phyloP scores from a whole-genome alignment of 2,888 invertebrate genomes.

The Drosophila cognata region DNA sequence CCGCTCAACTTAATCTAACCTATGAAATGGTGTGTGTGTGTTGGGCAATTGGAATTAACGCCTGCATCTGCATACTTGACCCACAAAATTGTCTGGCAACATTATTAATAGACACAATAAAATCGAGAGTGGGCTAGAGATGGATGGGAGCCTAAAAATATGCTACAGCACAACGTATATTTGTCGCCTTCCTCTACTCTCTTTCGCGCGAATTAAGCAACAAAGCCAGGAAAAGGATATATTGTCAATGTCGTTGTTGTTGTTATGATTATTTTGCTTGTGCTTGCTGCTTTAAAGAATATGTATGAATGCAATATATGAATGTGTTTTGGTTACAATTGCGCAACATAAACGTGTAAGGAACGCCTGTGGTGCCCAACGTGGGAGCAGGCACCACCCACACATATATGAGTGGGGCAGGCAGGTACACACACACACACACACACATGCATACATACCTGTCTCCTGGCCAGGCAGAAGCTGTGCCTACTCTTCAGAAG shows the following conservation, averaged over 20 bases:
- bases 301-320: slow-evolving; percentile 13
- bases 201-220: slow-evolving; percentile 28
- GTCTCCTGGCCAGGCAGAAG: slow-evolving; percentile 15
- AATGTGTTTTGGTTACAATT: slow-evolving; percentile 35
- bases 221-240: slow-evolving; percentile 30
- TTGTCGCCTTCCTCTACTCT: neutral
- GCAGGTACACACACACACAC: slow-evolving; percentile 29
- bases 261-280: slow-evolving; percentile 2
- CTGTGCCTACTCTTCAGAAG: neutral
- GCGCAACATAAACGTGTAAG: slow-evolving; percentile 27
- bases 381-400: neutral
- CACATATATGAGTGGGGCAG: neutral
- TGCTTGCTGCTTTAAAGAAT: slow-evolving; percentile 33
- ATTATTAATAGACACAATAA: slow-evolving; percentile 59
- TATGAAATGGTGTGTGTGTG: slow-evolving; percentile 18
- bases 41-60: slow-evolving; percentile 20
- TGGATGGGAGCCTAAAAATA: slow-evolving; percentile 59
- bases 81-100: slow-evolving; percentile 13
- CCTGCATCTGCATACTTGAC: neutral
- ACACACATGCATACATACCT: slow-evolving; percentile 13
- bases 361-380: slow-evolving; percentile 7
- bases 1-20: neutral
- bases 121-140: neutral
- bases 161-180: slow-evolving; percentile 17
- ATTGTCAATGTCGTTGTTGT: slow-evolving; percentile 3